Base-by-base conservation (phyloP, 1,140 invertebrate genomes). In the Zelostemma sp. region DNA sequence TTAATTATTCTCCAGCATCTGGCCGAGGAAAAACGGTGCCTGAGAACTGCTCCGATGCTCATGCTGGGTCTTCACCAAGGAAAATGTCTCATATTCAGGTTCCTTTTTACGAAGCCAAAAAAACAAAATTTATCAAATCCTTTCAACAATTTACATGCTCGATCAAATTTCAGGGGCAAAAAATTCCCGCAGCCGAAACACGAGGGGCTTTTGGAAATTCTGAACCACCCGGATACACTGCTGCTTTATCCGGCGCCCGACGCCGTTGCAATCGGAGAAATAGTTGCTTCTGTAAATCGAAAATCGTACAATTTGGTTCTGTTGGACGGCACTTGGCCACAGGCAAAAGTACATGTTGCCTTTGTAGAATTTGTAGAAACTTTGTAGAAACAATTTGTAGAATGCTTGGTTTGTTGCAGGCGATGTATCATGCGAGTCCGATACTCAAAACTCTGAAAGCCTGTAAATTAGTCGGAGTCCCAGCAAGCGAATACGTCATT, bases 321-420 rank as follows among this genome's bases (percentile, higher is more conserved):
- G 47, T 89, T 98, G 66, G 95, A 98, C 89, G 95, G 95, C 19
- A 98, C 95, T 25, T 98, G 95, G 95, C 91, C 93, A 12, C 95
- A 98, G 87, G 95, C 96, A 8, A 96, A 95, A 63, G 84, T 84
- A 73, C 60, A 48, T 31, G 40, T 33, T 49, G n/a, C n/a, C n/a
- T n/a, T n/a, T n/a, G n/a, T n/a, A n/a, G n/a, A n/a, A n/a, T n/a
- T n/a, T n/a, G n/a, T n/a, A n/a, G n/a, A n/a, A n/a, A n/a, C n/a
- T n/a, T n/a, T n/a, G n/a, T n/a, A n/a, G n/a, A n/a, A n/a, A n/a
- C n/a, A n/a, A n/a, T n/a, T n/a, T n/a, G n/a, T n/a, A n/a, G n/a
- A n/a, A n/a, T n/a, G n/a, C n/a, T n/a, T n/a, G n/a, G n/a, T 53
- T 12, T 66, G 43, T 66, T 66, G 8, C 19, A 86, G 86, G 91